Conservation (phyloP, 2,797 vertebrate genomes). For the Hippopotamyrus pictus region DNA sequence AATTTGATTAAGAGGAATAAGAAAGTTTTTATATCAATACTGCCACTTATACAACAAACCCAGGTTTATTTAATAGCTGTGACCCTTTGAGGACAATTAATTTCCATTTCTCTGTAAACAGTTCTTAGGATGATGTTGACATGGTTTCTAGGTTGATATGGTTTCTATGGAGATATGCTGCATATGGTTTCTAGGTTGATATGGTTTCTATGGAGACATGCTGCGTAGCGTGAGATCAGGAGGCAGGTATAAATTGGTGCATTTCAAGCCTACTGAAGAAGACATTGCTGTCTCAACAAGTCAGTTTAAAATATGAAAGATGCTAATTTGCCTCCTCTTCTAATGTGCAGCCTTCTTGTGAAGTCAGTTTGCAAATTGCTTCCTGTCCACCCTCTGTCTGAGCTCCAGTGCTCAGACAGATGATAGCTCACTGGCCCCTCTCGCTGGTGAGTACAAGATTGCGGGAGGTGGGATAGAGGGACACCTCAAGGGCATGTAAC, state of each 20-base stretch:
- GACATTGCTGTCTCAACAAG: neutral
- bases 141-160: neutral
- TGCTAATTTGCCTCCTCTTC: neutral
- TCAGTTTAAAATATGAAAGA: neutral
- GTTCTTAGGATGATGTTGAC: neutral
- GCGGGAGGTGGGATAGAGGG: constrained; percentile 14
- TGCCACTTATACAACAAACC: neutral
- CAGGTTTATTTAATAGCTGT: neutral
- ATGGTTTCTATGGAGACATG: constrained; percentile 11
- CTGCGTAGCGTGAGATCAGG: neutral
- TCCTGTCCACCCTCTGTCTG: neutral
- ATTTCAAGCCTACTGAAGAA: neutral
- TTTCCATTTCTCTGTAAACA: neutral
- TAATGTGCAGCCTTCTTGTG: neutral
- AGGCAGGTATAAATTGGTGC: neutral
- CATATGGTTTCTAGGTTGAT: neutral
- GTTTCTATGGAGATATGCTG: neutral
- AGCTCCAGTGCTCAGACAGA: neutral
- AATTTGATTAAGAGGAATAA: neutral
- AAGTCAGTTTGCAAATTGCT: neutral
- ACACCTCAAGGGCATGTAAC: constrained; percentile 46
- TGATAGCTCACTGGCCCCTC: neutral
- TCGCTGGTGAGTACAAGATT: neutral
- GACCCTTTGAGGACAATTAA: neutral
- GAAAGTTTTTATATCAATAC: neutral